Conservation (phyloP, 2,113 vertebrate species). For the Poeciliopsis prolifica region DNA sequence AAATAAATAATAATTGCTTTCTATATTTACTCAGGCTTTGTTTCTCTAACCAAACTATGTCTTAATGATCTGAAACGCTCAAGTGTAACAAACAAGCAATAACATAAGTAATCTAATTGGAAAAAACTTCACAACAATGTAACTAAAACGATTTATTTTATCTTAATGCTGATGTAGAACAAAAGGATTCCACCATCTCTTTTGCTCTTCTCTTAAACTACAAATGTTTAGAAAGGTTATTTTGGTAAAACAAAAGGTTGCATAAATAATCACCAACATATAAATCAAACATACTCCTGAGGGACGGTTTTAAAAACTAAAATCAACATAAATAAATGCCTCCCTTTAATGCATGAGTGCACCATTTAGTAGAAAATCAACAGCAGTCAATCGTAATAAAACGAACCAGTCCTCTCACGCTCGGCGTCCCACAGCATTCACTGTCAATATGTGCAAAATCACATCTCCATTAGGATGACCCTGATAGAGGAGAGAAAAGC, state of each 20-base stretch:
- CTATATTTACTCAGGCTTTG: no score
- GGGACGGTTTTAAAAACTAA: background rate
- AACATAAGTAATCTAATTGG: no score
- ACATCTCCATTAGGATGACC: conserved; percentile 53
- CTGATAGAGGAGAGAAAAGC: conserved; percentile 22
- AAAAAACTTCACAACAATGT: no score
- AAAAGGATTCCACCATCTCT: no score
- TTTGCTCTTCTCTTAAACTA: no score
- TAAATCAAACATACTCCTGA: background rate
- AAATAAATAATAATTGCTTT: no score
- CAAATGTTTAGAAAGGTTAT: background rate
- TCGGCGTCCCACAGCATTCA: conserved; percentile 39
- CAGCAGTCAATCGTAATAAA: conserved; percentile 3
- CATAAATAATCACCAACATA: background rate
- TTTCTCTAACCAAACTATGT: no score
- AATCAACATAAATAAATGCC: background rate
- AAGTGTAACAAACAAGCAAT: no score
- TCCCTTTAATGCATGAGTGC: background rate
- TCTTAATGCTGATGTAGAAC: no score
- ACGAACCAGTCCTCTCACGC: conserved; percentile 27
- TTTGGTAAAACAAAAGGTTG: background rate
- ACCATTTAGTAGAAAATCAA: conserved; percentile 31
- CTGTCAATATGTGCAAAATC: conserved; percentile 54
- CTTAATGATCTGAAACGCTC: no score
- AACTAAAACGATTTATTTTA: no score